These are phyloP conservation scores for Herminia tarsipennalis DNA, from an alignment of 2,888 invertebrate species.

Conservation along the genomic window DNA sequence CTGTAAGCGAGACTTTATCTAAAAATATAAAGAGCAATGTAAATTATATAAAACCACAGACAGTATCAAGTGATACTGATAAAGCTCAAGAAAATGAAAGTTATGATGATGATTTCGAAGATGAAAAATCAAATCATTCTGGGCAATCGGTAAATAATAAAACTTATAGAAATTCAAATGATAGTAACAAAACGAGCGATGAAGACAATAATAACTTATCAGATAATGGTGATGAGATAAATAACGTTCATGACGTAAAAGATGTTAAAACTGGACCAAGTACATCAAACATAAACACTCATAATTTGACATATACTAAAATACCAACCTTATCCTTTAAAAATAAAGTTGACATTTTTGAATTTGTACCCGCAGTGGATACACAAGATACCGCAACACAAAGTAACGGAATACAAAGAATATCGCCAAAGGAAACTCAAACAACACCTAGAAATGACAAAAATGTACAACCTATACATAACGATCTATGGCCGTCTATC, in stretches of 20 bases:
- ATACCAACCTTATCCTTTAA: conserved; percentile 69
- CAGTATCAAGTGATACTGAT: conserved; percentile 40
- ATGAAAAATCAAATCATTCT: conserved; percentile 66
- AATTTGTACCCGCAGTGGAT: conserved; percentile 73
- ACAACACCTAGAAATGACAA: conserved; percentile 69
- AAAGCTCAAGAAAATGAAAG: conserved; percentile 56
- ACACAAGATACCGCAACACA: conserved; percentile 78
- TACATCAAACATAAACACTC: conserved; percentile 29
- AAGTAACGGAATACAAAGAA: conserved; percentile 62
- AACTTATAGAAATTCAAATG: conserved; percentile 25
- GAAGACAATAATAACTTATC: conserved; percentile 26
- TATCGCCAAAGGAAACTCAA: conserved; percentile 76
- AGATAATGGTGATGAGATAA: conserved; percentile 13
- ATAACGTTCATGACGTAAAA: conserved; percentile 13
- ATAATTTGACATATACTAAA: conserved; percentile 61
- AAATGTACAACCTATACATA: conserved; percentile 69
- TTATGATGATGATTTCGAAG: conserved; percentile 80
- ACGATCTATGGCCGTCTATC: conserved; percentile 69
- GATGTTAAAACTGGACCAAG: conserved; percentile 25
- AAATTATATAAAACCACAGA: conserved; percentile 34
- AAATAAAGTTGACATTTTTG: conserved; percentile 73
- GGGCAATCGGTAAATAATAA: conserved; percentile 24
- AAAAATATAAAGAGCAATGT: conserved; percentile 46
- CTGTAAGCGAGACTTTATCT: conserved; percentile 64
- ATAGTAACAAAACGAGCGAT: conserved; percentile 19